Base-by-base conservation (phyloP, 2,113 vertebrate genomes). In the Apodemus sylvaticus region DNA sequence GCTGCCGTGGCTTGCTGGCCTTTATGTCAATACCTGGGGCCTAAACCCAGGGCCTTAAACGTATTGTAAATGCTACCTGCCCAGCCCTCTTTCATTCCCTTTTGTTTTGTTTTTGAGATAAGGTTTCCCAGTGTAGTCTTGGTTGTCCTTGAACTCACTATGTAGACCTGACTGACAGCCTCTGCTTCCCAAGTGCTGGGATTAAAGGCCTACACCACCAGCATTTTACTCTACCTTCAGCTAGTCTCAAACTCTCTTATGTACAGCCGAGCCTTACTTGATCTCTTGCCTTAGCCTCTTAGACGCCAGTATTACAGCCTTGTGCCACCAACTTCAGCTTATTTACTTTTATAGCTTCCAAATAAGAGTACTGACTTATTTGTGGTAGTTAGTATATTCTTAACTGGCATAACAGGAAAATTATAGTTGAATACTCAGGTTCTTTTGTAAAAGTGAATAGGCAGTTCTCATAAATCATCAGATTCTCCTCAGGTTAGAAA, bases 401-500 rank as follows among this genome's bases (percentile, higher is more conserved):
- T 93, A 11, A 11, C 31, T 88, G 16, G 11, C 53, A 85, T 81
- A 73, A 77, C 17, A 77, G 58, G 53, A 77, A 93, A 55, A 93
- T 92, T 19, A 36, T 16, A 2, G 24, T 79, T n/a, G 60, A 91
- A 68, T 70, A 66, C 16, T 87, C 4, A 20, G 3, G 13, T 81
- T 93, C 20, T 93, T 92, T 81, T 96, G 34, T 36, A 92, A 36
- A 91, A 64, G 3, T 70, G 48, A 79, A 51, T 39, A 90, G 86
- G 7, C 39, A 60, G 55, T 85, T 95, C 26, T 79, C 51, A 53
- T 83, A 66, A 20, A 86, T 90, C 36, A 53, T 81, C 29, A 58
- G 7, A 12, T 94, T 45, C 53, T 93, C 20, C 5, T 85, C 70
- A 55, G 70, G 62, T 88, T 93, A 77, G 36, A 96, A 95, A 94